phyloP scores from a whole-genome alignment of 2,797 vertebrate species.

The Hydrocynus forskahlii region DNA sequence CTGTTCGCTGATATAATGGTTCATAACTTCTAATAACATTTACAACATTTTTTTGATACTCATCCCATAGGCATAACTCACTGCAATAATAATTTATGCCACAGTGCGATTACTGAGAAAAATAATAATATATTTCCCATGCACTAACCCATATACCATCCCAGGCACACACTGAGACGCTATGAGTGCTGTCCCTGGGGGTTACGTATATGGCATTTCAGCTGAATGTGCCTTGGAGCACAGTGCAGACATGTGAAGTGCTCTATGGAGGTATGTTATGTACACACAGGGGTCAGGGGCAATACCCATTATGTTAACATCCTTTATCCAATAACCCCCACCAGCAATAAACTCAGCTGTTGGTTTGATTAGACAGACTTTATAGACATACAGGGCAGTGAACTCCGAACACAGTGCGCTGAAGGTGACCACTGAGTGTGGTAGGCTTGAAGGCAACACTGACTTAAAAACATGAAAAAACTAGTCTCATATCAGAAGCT shows the following conservation, averaged over 20 bases:
- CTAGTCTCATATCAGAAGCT: not conserved
- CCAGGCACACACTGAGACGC: not conserved
- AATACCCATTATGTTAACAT: constrained; percentile 7
- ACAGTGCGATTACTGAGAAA: not conserved
- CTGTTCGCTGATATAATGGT: not conserved
- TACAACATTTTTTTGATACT: not conserved
- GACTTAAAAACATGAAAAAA: not conserved
- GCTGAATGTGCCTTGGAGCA: constrained; percentile 16
- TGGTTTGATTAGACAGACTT: constrained; percentile 30
- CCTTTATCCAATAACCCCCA: constrained; percentile 14
- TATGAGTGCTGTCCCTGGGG: not conserved
- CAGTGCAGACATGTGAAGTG: constrained; percentile 9
- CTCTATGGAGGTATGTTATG: not conserved
- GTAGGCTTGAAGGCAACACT: not conserved
- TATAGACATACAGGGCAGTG: constrained; percentile 20
- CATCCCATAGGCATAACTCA: not conserved
- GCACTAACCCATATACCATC: not conserved
- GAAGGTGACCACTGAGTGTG: constrained; percentile 5
- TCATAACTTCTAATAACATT: not conserved
- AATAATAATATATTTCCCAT: constrained; percentile 14
- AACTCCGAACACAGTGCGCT: constrained; percentile 2
- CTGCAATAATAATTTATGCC: not conserved
- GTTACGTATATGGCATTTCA: constrained; percentile 2
- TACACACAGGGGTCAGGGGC: constrained; percentile 14
- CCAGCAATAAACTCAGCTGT: constrained; percentile 17